Evolutionary conservation across 2,113 vertebrate genomes (phyloP).

Genomic region (Arizona elegans): DNA sequence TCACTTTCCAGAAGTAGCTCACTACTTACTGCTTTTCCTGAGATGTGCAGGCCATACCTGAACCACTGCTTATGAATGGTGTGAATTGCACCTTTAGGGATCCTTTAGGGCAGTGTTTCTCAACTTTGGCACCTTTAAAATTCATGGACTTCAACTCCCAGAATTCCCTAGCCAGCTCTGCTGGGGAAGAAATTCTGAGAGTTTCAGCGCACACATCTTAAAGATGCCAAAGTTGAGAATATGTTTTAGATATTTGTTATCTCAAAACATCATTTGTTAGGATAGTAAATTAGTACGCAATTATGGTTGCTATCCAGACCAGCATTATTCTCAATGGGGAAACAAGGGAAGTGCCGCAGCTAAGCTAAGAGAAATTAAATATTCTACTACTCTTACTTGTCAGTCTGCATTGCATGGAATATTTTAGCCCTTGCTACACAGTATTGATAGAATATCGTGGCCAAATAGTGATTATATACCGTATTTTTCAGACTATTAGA

Average conservation of each 20-base stretch:
- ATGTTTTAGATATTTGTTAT: background rate
- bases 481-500: too few species aligned
- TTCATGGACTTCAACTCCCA: background rate
- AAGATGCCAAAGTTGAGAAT: too few species aligned
- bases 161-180: background rate
- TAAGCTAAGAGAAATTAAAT: background rate
- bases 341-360: background rate
- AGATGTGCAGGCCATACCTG: background rate
- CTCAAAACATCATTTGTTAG: background rate
- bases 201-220: background rate
- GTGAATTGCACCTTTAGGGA: background rate
- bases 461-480: background rate
- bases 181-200: background rate
- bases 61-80: background rate
- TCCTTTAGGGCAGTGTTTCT: background rate
- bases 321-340: background rate
- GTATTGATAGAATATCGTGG: background rate
- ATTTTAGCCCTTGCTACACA: background rate
- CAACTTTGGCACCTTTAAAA: background rate
- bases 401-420: background rate
- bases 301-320: background rate
- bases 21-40: background rate
- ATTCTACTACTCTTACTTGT: background rate
- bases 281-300: background rate
- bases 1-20: too few species aligned